Evolutionary conservation across 2,888 invertebrate genomes (phyloP).

Genomic region (Eretmocerus hayati): DNA sequence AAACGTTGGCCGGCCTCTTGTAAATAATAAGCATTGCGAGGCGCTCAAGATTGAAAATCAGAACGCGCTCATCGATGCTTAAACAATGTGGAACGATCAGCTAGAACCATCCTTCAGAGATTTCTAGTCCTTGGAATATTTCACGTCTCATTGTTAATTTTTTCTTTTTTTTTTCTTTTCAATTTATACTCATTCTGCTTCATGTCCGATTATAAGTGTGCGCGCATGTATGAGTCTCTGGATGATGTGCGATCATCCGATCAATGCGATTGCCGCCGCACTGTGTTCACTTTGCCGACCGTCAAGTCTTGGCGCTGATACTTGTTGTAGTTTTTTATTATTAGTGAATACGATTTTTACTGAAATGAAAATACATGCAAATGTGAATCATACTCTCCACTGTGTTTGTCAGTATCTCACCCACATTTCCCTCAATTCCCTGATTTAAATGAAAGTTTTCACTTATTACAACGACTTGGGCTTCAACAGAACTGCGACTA

Average conservation of each 20-base stretch:
- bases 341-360: constrained; percentile 21
- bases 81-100: constrained; percentile 14
- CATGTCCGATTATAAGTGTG: not conserved
- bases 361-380: constrained; percentile 16
- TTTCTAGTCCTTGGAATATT: constrained; percentile 31
- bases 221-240: constrained; percentile 10
- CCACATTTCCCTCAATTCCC: too few species aligned
- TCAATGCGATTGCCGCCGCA: constrained; percentile 29
- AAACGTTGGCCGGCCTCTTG: too few species aligned
- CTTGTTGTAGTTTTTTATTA: not conserved
- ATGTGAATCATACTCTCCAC: not conserved
- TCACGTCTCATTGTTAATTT: constrained; percentile 13
- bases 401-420: too few species aligned
- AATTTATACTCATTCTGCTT: not conserved
- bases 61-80: too few species aligned
- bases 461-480: too few species aligned
- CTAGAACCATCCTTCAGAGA: constrained; percentile 27
- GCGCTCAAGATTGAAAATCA: too few species aligned
- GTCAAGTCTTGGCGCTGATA: constrained; percentile 21
- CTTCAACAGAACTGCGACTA: too few species aligned
- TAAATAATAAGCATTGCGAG: too few species aligned
- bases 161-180: constrained; percentile 8
- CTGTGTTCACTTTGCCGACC: constrained; percentile 39
- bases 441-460: too few species aligned
- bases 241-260: constrained; percentile 18